Conservation (phyloP, 2,113 vertebrate species). For the Diadophis punctatus region DNA sequence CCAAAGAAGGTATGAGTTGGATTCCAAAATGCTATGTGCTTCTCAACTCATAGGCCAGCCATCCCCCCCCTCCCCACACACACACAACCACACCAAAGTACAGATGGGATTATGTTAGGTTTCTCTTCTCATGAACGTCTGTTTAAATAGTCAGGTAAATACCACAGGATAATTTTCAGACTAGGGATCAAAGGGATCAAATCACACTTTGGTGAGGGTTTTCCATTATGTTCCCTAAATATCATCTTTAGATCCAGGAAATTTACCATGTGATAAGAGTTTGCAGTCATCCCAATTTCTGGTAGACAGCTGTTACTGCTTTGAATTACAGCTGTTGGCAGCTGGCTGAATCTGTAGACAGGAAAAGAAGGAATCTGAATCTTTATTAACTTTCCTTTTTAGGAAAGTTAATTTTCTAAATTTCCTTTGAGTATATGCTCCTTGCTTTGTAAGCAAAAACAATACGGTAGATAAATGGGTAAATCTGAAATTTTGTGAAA, state of each 20-base stretch:
- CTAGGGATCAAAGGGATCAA: background rate
- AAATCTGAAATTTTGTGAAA: background rate
- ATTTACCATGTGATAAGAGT: background rate
- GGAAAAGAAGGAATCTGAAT: conserved; percentile 1
- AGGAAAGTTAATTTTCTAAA: background rate
- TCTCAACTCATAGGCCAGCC: background rate
- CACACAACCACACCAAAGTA: background rate
- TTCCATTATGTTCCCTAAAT: background rate
- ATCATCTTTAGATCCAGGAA: conserved; percentile 1
- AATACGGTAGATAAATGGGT: background rate
- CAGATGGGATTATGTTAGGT: conserved; percentile 13
- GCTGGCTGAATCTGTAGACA: background rate
- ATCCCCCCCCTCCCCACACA: background rate
- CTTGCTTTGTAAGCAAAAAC: background rate
- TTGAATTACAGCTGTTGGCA: background rate
- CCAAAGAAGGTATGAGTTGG: background rate
- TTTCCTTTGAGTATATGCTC: background rate
- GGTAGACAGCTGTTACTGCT: conserved; percentile 6
- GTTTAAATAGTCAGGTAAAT: background rate
- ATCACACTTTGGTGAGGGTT: conserved; percentile 4
- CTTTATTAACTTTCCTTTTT: background rate
- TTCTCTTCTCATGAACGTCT: background rate
- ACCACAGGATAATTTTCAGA: conserved; percentile 26
- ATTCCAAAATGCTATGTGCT: background rate
- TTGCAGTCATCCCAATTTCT: background rate